Conservation (phyloP, 2,888 invertebrate genomes). For the Calliphora vomitoria region DNA sequence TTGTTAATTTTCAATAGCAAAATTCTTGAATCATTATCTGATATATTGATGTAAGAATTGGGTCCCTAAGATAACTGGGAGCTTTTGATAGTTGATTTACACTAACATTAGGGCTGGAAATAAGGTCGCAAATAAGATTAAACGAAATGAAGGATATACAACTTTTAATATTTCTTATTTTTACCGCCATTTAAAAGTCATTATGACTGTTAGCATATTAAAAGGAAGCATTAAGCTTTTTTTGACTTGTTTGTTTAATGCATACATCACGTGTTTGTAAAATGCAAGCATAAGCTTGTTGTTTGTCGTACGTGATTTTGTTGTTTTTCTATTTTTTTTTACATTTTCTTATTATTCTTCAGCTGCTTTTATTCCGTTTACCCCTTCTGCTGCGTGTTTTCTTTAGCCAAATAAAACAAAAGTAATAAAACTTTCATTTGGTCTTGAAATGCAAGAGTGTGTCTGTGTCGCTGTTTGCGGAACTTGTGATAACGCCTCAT, state of each 20-base stretch:
- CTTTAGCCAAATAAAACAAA: slow-evolving; percentile 26
- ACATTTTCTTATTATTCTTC: background rate
- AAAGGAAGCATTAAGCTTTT: background rate
- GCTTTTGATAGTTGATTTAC: too few species aligned
- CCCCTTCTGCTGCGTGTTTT: background rate
- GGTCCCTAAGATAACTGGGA: too few species aligned
- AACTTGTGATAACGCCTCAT: slow-evolving; percentile 48
- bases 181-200: background rate
- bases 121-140: too few species aligned
- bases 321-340: slow-evolving; percentile 14
- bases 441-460: slow-evolving; percentile 38
- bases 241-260: slow-evolving; percentile 54
- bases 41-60: too few species aligned
- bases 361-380: background rate
- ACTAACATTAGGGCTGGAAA: too few species aligned
- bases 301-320: slow-evolving; percentile 71
- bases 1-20: too few species aligned
- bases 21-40: too few species aligned
- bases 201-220: background rate
- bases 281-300: slow-evolving; percentile 69
- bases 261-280: slow-evolving; percentile 69
- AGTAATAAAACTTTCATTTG: slow-evolving; percentile 60
- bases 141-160: too few species aligned
- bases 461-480: slow-evolving; percentile 15
- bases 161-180: too few species aligned